Percentiles rank a stretch among this genome's conserved stretches.
These are phyloP conservation scores for Orgyia antiqua DNA, from an alignment of 2,888 invertebrate species.

Conservation along the genomic window DNA sequence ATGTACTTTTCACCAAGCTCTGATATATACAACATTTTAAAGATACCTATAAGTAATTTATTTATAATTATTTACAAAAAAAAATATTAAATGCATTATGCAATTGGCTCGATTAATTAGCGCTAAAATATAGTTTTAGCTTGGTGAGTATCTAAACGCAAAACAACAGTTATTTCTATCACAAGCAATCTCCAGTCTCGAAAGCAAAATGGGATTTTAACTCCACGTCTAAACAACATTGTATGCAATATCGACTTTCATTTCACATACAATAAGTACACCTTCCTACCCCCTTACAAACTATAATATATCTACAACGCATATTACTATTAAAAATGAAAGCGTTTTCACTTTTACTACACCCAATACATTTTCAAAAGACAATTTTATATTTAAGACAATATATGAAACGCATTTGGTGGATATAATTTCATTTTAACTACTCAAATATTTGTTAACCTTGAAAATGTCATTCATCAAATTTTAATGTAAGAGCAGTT, in stretches of 20 bases:
- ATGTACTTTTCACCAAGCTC: constrained; percentile 54
- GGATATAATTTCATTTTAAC: no score
- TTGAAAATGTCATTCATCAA: no score
- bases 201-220: background rate
- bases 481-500: no score
- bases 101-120: constrained; percentile 26
- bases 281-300: no score
- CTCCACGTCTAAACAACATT: background rate
- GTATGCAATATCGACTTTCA: background rate
- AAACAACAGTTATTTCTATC: constrained; percentile 5
- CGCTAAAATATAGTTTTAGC: constrained; percentile 14
- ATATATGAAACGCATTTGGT: no score
- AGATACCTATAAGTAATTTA: constrained; percentile 25
- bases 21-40: constrained; percentile 44
- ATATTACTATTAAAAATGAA: no score
- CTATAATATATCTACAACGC: no score
- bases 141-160: constrained; percentile 23
- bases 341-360: no score
- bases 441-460: no score
- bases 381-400: no score
- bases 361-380: no score
- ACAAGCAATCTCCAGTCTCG: constrained; percentile 2
- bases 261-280: background rate
- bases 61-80: constrained; percentile 38
- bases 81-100: constrained; percentile 50